Evolutionary conservation across 2,113 vertebrate species (phyloP), one percentile per base, ranked within the genome.

Genomic region (Cyanoramphus novaezelandiae): DNA sequence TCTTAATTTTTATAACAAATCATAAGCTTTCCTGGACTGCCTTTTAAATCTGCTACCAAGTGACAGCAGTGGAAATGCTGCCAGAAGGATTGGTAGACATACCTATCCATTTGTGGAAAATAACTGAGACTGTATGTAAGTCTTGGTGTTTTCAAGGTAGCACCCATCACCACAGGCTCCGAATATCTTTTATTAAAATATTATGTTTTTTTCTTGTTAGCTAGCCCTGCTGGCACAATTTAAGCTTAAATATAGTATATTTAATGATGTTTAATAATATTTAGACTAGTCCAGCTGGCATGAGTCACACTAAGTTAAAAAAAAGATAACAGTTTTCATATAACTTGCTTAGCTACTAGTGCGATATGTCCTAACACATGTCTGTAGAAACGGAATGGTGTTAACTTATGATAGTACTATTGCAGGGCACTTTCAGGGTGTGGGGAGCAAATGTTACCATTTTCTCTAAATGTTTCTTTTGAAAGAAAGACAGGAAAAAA

Each of bases 241-340:
- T 82, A 65, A 72, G 47, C 35, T 89, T 60, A 82, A 69, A 57
- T 81, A 28, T 49, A 74, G 62, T 86, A 41, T 69, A 65, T 95
- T 94, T 93, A 95, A 86, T 94, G 19, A 63, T 92, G 57, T 93
- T 95, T 93, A 94, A 94, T 95, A 96, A 88, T 94, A 93, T 96
- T 97, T 96, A 95, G 93, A 93, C 90, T 91, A 93, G 86, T 89
- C 91, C 86, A 97, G 93, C 93, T 95, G 95, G 77, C 29, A 47
- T 84, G 89, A 96, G 65, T 93, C 89, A 91, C 83, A 85, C 35
- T 64, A 74, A 75, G 44, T 46, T 12, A 14, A 70, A 71, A 63
- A 84, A 71, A 68, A 41, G 2, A 12, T 43, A 93, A 65, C 77
- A 91, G 70, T 86, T 95, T 95, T 78, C 23, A 27, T 87, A 27